phyloP scores from a whole-genome alignment of 2,113 vertebrate species.

The Eulacestoma nigropectus region DNA sequence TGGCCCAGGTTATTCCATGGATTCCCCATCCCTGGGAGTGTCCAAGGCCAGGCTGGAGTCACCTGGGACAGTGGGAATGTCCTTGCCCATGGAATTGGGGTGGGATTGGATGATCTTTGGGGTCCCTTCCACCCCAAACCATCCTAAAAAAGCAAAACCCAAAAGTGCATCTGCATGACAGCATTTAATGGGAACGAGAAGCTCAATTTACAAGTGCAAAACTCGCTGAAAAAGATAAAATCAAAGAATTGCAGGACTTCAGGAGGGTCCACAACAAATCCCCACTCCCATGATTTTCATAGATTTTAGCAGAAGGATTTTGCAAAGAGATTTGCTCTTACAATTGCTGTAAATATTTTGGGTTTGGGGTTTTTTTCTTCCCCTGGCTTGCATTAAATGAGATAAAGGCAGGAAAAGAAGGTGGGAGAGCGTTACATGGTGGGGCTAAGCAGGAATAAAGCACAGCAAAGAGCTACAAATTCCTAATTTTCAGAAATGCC shows the following conservation, averaged over 20 bases:
- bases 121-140: background rate
- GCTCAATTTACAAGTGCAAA: background rate
- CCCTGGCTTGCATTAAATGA: background rate
- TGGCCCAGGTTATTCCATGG: background rate
- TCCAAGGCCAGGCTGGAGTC: background rate
- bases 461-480: background rate
- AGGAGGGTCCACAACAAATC: background rate
- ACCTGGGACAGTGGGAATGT: rapidly evolving
- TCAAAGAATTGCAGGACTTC: background rate
- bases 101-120: background rate
- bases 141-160: background rate
- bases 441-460: background rate
- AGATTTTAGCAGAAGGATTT: background rate
- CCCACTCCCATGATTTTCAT: background rate
- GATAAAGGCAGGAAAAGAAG: background rate
- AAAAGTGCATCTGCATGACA: background rate
- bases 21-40: background rate
- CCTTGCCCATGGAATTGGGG: too few relatives aligned
- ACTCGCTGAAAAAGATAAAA: background rate
- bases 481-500: slow-evolving; percentile 7
- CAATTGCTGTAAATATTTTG: background rate
- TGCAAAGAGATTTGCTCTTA: background rate
- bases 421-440: background rate
- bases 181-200: slow-evolving; percentile 37
- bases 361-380: rapidly evolving